phyloP scores from a whole-genome alignment of 2,888 invertebrate species.

The Eulithis testata region DNA sequence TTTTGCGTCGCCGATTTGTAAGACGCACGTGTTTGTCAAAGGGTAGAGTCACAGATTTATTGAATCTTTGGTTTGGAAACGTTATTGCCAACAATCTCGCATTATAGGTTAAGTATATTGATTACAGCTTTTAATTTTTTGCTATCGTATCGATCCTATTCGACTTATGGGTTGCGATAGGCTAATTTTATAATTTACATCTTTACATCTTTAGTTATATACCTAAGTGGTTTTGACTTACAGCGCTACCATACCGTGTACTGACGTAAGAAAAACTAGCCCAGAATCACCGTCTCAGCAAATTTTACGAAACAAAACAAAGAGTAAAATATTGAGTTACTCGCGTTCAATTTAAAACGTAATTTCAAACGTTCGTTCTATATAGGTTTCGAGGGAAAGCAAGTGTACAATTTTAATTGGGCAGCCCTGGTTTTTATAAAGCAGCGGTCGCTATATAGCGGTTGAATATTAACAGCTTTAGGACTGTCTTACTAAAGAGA shows the following conservation, averaged over 20 bases:
- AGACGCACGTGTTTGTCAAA: constrained; percentile 26
- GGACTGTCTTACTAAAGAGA: no score
- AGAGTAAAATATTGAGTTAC: background rate
- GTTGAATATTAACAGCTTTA: background rate
- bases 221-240: no score
- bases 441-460: background rate
- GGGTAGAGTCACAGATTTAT: constrained; percentile 12
- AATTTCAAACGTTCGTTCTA: constrained; percentile 9
- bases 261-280: no score
- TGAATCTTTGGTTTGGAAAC: background rate
- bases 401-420: constrained; percentile 23
- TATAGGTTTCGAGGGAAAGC: constrained; percentile 9
- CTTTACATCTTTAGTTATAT: no score
- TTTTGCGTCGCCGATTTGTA: constrained; percentile 28
- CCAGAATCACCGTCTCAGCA: no score
- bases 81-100: no score
- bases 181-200: no score
- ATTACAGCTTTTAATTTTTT: no score
- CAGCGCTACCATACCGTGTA: no score
- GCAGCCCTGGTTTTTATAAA: background rate
- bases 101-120: no score
- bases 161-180: no score
- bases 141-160: no score
- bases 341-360: constrained; percentile 7
- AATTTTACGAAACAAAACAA: background rate